These are phyloP conservation scores for Hystrix cristata DNA, from an alignment of 2,113 vertebrate genomes.

Conservation along the genomic window DNA sequence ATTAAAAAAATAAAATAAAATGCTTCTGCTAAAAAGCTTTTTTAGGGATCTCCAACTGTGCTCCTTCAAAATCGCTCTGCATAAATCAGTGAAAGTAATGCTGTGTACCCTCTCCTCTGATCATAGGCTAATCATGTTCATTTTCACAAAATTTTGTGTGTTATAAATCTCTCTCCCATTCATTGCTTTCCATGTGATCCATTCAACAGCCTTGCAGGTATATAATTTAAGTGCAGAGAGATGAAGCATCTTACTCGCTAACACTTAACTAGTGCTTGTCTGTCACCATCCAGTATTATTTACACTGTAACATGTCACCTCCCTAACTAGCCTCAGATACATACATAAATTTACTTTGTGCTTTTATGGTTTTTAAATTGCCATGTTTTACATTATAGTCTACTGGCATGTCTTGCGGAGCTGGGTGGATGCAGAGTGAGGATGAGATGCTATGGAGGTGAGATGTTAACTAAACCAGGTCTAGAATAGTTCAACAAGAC, in stretches of 20 bases:
- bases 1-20: not conserved
- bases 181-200: not conserved
- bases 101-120: not conserved
- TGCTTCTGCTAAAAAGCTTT: not conserved
- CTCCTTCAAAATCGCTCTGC: not conserved
- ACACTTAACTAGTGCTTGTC: not conserved
- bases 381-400: not conserved
- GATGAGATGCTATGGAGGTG: not conserved
- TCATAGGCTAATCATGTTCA: not conserved
- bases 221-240: not conserved
- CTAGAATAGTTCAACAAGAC: not conserved
- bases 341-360: not conserved
- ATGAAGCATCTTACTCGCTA: not conserved
- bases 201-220: not conserved
- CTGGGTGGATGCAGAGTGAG: not conserved
- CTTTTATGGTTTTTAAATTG: not conserved
- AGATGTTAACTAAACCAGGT: not conserved
- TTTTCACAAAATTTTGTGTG: not conserved
- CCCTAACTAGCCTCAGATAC: not conserved
- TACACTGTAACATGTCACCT: not conserved
- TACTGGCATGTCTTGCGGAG: not conserved
- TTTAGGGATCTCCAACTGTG: not conserved
- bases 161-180: not conserved
- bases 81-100: not conserved
- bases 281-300: not conserved